phyloP scores from a whole-genome alignment of 35 echinoderm and acorn worm genomes.

The Chiridota heheva region DNA sequence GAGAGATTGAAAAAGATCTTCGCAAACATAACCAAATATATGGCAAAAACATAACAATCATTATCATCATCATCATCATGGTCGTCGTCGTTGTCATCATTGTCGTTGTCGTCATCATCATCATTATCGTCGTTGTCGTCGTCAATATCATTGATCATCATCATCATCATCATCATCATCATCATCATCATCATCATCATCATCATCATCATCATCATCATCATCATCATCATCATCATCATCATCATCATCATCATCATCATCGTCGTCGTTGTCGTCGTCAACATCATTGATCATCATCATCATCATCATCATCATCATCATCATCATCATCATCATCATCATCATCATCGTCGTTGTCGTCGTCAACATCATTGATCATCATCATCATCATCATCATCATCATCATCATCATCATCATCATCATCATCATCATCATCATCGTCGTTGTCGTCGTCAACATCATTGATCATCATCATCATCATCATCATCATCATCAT shows the following conservation, averaged over 20 bases:
- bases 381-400: not conserved
- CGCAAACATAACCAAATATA: too few relatives aligned
- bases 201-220: conserved; percentile 6
- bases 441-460: not conserved
- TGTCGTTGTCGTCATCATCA: not conserved
- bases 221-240: conserved; percentile 3
- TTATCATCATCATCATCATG: too few relatives aligned
- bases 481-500: too few relatives aligned
- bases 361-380: too few relatives aligned
- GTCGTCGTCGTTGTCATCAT: too few relatives aligned
- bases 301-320: conserved; percentile 1
- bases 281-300: too few relatives aligned
- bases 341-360: not conserved
- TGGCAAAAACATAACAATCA: too few relatives aligned
- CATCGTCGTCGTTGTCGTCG: conserved; percentile 4
- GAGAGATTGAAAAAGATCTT: too few relatives aligned
- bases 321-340: not conserved
- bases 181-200: not conserved
- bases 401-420: not conserved
- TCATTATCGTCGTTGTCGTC: not conserved
- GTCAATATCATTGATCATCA: too few relatives aligned
- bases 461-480: too few relatives aligned
- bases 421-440: not conserved
- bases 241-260: conserved; percentile 4
- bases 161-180: not conserved